Percentiles rank a stretch among this genome's conserved stretches.
Conservation (phyloP, 35 echinoderm and acorn worm genomes). For the Eucidaris tribuloides region DNA sequence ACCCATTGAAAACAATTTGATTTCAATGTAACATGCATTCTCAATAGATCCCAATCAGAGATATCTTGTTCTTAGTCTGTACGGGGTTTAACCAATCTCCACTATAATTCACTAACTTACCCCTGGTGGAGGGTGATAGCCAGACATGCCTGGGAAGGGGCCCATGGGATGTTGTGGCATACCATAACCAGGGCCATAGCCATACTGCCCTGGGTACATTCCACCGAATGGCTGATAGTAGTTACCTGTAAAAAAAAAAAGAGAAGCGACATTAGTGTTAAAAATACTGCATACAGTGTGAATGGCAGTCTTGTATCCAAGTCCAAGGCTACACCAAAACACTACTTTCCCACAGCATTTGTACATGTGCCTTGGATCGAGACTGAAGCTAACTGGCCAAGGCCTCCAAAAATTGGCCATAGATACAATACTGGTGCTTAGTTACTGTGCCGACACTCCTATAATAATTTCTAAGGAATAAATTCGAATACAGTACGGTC, state of each 20-base stretch:
- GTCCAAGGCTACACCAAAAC: background rate
- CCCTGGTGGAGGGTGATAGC: background rate
- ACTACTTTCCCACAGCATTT: background rate
- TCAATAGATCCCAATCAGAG: no score
- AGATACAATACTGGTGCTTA: no score
- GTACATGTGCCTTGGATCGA: no score
- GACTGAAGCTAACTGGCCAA: no score
- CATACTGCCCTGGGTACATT: conserved; percentile 37
- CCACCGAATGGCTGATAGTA: conserved; percentile 21
- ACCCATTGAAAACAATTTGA: no score
- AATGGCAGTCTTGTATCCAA: background rate
- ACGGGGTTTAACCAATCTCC: no score
- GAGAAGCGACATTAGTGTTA: background rate
- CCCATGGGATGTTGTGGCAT: conserved; percentile 21
- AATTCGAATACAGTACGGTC: no score
- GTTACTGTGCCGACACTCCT: no score
- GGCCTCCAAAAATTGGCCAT: no score
- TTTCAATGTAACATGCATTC: no score
- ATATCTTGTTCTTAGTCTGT: no score
- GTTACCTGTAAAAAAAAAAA: conserved; percentile 9
- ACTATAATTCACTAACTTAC: background rate
- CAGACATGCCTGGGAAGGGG: conserved; percentile 19
- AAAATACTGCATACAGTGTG: background rate
- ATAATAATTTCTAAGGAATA: no score
- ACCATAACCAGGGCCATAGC: conserved; percentile 33